Percentiles rank a stretch among this genome's conserved stretches.
These are phyloP conservation scores for Coelopa pilipes DNA, from an alignment of 2,888 invertebrate species.

Conservation along the genomic window DNA sequence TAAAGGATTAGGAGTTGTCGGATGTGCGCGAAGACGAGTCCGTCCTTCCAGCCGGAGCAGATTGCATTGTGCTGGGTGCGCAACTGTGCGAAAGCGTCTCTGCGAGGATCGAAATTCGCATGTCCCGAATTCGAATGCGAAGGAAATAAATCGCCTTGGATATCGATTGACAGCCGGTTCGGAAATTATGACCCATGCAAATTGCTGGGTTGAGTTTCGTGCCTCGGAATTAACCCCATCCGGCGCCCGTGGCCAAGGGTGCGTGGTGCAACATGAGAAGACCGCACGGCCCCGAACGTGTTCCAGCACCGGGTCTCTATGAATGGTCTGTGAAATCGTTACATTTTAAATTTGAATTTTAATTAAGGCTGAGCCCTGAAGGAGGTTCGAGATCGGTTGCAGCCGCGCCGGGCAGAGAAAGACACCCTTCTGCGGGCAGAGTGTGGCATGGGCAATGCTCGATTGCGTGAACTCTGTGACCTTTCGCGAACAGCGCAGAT, in stretches of 20 bases:
- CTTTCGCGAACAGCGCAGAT: too few relatives aligned
- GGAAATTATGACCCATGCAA: slow-evolving; percentile 49
- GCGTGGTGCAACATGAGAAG: slow-evolving; percentile 4
- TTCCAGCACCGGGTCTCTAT: neutral
- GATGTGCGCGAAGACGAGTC: neutral
- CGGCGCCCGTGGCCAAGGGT: slow-evolving; percentile 28
- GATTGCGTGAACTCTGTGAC: too few relatives aligned
- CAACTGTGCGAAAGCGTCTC: too few relatives aligned
- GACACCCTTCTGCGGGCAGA: too few relatives aligned
- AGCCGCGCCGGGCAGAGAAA: too few relatives aligned
- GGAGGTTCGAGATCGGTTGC: neutral
- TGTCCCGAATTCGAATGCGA: neutral
- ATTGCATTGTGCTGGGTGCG: too few relatives aligned
- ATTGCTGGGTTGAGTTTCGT: slow-evolving; percentile 37
- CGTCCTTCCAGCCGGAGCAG: too few relatives aligned
- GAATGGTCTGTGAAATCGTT: neutral
- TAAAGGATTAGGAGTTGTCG: neutral
- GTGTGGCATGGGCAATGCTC: too few relatives aligned
- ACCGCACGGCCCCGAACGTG: neutral
- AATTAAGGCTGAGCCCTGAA: neutral
- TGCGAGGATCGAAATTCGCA: neutral
- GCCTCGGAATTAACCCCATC: slow-evolving; percentile 35
- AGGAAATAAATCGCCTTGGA: slow-evolving; percentile 15
- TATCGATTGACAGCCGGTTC: slow-evolving; percentile 43
- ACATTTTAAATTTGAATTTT: neutral